These are phyloP conservation scores for Argyrosomus regius DNA, from an alignment of 2,797 vertebrate genomes.

Conservation along the genomic window DNA sequence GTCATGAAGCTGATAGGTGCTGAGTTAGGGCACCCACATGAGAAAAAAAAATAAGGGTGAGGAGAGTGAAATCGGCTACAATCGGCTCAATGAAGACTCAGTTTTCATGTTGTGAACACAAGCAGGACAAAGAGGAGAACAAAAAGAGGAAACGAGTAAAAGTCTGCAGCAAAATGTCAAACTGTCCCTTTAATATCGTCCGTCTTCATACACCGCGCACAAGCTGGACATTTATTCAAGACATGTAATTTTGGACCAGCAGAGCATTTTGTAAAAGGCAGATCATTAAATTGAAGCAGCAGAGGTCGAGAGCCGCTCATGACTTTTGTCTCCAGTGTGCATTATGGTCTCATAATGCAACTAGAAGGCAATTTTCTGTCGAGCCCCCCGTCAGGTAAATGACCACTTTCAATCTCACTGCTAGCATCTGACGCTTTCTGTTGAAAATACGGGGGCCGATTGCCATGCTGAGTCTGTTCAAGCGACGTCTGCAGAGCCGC, in stretches of 20 bases:
- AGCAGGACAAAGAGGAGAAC: conserved; percentile 11
- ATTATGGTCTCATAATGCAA: neutral
- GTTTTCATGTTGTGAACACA: conserved; percentile 9
- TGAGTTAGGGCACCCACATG: conserved; percentile 32
- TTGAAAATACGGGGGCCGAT: too few relatives aligned
- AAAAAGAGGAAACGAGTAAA: neutral
- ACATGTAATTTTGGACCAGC: neutral
- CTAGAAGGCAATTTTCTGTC: neutral
- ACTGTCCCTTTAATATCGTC: neutral
- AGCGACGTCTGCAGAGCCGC: neutral
- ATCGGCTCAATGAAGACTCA: conserved; percentile 1
- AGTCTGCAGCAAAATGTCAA: neutral
- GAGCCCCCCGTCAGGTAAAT: neutral
- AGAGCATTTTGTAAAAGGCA: neutral
- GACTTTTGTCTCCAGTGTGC: neutral
- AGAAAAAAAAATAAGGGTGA: neutral
- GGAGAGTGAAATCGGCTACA: conserved; percentile 24
- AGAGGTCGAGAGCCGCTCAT: neutral
- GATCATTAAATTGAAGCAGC: neutral
- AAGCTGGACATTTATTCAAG: neutral
- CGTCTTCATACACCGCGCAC: neutral
- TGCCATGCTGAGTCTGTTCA: neutral
- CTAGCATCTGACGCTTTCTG: neutral
- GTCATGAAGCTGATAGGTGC: conserved; percentile 41
- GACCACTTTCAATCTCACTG: neutral